Evolutionary conservation across 2,797 vertebrate genomes (phyloP).

Genomic region (Notoglanidium macrostoma): DNA sequence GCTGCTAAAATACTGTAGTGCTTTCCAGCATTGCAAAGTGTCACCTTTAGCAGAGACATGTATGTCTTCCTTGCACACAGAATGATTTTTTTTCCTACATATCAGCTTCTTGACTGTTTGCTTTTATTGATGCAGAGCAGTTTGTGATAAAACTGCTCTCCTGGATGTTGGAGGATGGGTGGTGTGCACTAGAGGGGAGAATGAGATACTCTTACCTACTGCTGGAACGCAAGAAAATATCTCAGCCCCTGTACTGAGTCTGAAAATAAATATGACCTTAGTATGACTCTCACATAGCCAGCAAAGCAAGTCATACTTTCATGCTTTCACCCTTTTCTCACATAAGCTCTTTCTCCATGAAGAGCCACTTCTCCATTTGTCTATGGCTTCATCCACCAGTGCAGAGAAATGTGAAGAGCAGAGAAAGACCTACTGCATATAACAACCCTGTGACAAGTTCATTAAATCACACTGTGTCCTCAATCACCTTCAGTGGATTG

Average conservation of each 20-base stretch:
- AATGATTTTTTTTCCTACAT: background rate
- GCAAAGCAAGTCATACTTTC: background rate
- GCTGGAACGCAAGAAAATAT: constrained; percentile 27
- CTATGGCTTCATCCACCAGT: background rate
- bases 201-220: constrained; percentile 34
- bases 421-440: background rate
- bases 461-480: constrained; percentile 35
- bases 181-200: constrained; percentile 13
- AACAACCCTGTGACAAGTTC: constrained; percentile 32
- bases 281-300: background rate
- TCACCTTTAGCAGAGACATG: background rate
- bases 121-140: constrained; percentile 19
- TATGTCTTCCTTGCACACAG: background rate
- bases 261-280: constrained; percentile 31
- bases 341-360: background rate
- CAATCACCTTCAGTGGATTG: constrained; percentile 31
- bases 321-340: background rate
- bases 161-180: constrained; percentile 11
- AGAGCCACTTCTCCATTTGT: background rate
- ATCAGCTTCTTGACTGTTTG: constrained; percentile 16
- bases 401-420: background rate
- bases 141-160: constrained; percentile 31
- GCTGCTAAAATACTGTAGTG: constrained; percentile 22
- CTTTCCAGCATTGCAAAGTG: background rate
- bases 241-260: constrained; percentile 6